phyloP scores from a whole-genome alignment of 2,888 invertebrate species.

The Andrena chrysosceles region DNA sequence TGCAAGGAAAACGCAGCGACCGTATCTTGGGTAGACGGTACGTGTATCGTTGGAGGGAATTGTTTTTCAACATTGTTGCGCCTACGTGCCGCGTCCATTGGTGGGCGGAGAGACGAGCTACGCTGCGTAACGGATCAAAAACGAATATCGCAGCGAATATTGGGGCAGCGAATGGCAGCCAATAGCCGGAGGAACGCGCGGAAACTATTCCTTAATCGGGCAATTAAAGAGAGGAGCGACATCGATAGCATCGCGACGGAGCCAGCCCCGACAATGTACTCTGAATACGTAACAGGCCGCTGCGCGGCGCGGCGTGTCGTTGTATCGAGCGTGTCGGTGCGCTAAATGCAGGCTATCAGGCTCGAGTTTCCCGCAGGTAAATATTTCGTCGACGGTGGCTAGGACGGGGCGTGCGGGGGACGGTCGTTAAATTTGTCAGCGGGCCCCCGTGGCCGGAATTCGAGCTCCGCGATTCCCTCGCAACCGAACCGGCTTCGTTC shows the following conservation, averaged over 20 bases:
- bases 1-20: no score
- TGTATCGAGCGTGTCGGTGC: slow-evolving; percentile 38
- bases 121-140: not conserved
- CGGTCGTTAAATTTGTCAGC: slow-evolving; percentile 70
- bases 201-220: slow-evolving; percentile 31
- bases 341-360: slow-evolving; percentile 50
- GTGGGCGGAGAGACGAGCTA: not conserved
- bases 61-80: no score
- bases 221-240: slow-evolving; percentile 45
- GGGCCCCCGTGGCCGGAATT: slow-evolving; percentile 61
- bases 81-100: no score
- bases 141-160: not conserved
- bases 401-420: slow-evolving; percentile 42
- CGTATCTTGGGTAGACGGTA: no score
- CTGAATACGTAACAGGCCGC: slow-evolving; percentile 44
- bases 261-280: slow-evolving; percentile 21
- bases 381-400: slow-evolving; percentile 66
- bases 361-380: slow-evolving; percentile 65
- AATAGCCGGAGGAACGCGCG: not conserved
- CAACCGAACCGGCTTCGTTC: slow-evolving; percentile 19
- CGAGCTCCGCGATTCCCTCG: slow-evolving; percentile 50
- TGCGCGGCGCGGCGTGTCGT: slow-evolving; percentile 17
- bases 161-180: not conserved
- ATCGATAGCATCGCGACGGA: slow-evolving; percentile 37
- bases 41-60: no score